These are phyloP conservation scores for Athalia rosae DNA, from an alignment of 2,888 invertebrate genomes.

Conservation along the genomic window DNA sequence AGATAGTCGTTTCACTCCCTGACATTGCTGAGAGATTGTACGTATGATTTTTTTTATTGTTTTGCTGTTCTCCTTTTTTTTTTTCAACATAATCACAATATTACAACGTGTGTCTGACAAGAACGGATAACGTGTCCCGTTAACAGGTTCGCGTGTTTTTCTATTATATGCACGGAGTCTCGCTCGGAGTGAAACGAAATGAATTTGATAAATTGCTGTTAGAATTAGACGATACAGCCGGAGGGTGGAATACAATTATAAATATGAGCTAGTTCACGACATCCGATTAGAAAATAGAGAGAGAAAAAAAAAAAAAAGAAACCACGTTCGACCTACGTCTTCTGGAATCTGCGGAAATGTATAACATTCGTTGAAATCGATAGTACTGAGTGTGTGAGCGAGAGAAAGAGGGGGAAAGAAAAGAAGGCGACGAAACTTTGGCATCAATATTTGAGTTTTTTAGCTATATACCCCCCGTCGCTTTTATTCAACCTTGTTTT, in stretches of 20 bases:
- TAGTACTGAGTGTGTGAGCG: slow-evolving; percentile 7
- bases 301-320: neutral
- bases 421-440: neutral
- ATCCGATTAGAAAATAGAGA: neutral
- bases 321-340: neutral
- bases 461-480: neutral
- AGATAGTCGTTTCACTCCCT: too few relatives aligned
- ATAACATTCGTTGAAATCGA: neutral
- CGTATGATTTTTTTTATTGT: too few relatives aligned
- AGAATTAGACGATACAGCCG: too few relatives aligned
- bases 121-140: neutral
- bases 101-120: neutral
- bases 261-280: too few relatives aligned
- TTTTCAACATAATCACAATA: neutral
- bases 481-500: neutral
- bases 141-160: slow-evolving; percentile 29
- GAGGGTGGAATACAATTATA: too few relatives aligned
- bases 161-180: too few relatives aligned
- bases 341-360: neutral
- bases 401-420: neutral
- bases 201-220: neutral
- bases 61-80: too few relatives aligned
- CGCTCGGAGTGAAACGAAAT: slow-evolving; percentile 5
- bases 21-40: too few relatives aligned
- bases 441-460: slow-evolving; percentile 16